Base-by-base conservation (phyloP, 2,888 invertebrate species). In the Gymnocheta viridis region DNA sequence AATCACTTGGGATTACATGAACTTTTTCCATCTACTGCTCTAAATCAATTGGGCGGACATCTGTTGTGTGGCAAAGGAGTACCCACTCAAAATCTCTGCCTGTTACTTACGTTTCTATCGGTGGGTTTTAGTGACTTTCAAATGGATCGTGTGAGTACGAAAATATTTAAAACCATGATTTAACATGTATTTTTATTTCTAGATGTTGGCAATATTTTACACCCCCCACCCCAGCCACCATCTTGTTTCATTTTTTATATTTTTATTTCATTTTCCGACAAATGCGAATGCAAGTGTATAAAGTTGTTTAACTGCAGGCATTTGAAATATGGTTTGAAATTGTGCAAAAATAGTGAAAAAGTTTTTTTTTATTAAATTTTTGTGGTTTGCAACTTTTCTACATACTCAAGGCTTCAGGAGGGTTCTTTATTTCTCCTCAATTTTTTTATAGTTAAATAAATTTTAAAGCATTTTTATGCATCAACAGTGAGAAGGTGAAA, bases 71-170 rank as follows among this genome's bases (percentile, higher is more conserved):
- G 80, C 60, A 86, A 88, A 85, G 87, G 88, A 56, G 87, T 88
- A 82, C 89, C 89, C 87, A 89, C 90, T 86, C 88, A 89, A 84
- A 88, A 88, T 84, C 89, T 90, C 47, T 90, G 89, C 87, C 85
- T 89, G 85, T 87, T 91, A 80, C 87, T 89, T 85, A 88, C 88
- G 78, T 90, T 90, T 86, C 87, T 91, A 82, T 88, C 88, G 73
- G 90, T 91, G 86, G 90, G 90, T 87, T 91, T 91, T 87, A 91
- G 90, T 87, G 90, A 89, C 87, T 90, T 89, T 88, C 89, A 89
- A 87, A 86, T 90, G 89, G 91, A 91, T 89, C 89, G 90, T 88
- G 91, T 91, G 88, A 90, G 91, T 90, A 88, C 83, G 76, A 82
- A 76, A 67, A 29, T 35, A 78, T 78, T 78, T 78, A 72, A 77